A percentile compares a stretch with the other conserved stretches of the same genome.
phyloP scores from a whole-genome alignment of 30 jellyfish, hydroid and myxozoan species.

The Aurelia coerulea region DNA sequence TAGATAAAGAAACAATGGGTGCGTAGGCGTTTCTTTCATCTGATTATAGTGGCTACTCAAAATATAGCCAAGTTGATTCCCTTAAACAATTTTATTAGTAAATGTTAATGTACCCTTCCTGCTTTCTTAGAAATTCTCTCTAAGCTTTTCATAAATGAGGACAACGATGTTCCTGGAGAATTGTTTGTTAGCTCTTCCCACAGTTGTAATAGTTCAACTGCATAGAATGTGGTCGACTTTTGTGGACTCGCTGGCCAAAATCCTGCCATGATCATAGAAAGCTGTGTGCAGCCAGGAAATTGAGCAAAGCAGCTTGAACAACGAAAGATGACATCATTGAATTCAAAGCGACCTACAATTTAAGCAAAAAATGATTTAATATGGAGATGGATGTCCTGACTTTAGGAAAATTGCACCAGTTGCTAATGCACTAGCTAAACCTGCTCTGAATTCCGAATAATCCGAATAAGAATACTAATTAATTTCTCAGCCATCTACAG shows the following conservation, averaged over 20 bases:
- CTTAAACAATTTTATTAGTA: no score
- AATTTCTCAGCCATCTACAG: background rate
- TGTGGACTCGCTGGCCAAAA: conserved; percentile 40
- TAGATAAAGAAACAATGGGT: background rate
- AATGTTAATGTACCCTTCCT: conserved; percentile 9
- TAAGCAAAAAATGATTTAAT: no score
- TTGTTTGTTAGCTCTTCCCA: conserved; percentile 10
- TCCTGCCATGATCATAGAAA: conserved; percentile 15
- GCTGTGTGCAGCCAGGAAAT: background rate
- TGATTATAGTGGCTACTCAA: no score
- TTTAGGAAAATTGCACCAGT: background rate
- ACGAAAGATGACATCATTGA: no score
- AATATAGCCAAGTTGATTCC: no score
- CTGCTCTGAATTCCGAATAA: conserved; percentile 26
- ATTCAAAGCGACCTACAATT: no score
- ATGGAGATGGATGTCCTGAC: no score
- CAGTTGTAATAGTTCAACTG: background rate
- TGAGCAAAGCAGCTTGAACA: no score
- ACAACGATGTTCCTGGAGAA: conserved; percentile 29
- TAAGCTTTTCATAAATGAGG: background rate
- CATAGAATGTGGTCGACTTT: background rate
- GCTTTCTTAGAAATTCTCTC: background rate
- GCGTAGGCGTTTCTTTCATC: no score
- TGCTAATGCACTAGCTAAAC: background rate
- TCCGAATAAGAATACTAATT: background rate